These are phyloP conservation scores for Drosophila falleni DNA, from an alignment of 2,888 invertebrate genomes.

Conservation along the genomic window DNA sequence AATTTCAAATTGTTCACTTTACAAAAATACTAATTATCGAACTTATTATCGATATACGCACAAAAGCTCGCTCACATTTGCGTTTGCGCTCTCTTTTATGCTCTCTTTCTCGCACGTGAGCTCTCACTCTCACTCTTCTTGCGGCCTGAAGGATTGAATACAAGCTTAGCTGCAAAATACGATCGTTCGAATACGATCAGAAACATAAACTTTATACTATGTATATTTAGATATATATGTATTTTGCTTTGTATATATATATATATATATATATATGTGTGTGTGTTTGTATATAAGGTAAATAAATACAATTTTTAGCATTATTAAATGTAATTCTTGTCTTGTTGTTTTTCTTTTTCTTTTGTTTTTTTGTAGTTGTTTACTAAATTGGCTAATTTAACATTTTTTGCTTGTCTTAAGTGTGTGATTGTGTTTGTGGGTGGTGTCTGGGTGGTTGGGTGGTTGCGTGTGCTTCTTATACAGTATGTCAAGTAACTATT, in stretches of 20 bases:
- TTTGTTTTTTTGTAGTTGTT: slow-evolving; percentile 5
- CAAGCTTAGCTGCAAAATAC: slow-evolving; percentile 20
- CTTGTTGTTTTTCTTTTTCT: slow-evolving; percentile 18
- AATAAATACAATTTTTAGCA: slow-evolving; percentile 55
- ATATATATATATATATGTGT: background rate
- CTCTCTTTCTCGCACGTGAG: background rate
- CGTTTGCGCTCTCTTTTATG: background rate
- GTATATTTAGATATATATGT: slow-evolving; percentile 2
- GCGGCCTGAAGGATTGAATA: slow-evolving; percentile 5
- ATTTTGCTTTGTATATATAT: slow-evolving; percentile 2
- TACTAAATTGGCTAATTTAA: slow-evolving; percentile 49
- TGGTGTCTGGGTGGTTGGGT: background rate
- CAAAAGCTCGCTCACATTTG: background rate
- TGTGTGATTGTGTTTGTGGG: slow-evolving; percentile 15
- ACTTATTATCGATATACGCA: slow-evolving; percentile 10
- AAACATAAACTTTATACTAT: slow-evolving; percentile 6
- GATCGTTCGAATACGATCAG: slow-evolving; percentile 2
- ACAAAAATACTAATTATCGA: slow-evolving; percentile 54
- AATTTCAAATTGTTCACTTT: slow-evolving; percentile 53
- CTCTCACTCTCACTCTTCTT: background rate
- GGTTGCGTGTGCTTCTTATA: background rate
- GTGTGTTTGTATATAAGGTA: slow-evolving; percentile 24
- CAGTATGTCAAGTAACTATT: slow-evolving; percentile 2
- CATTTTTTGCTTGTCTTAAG: slow-evolving; percentile 53
- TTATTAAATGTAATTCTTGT: slow-evolving; percentile 30